Evolutionary conservation across 2,888 invertebrate species (phyloP), one percentile per base, ranked within the genome.

Genomic region (Carabus problematicus): DNA sequence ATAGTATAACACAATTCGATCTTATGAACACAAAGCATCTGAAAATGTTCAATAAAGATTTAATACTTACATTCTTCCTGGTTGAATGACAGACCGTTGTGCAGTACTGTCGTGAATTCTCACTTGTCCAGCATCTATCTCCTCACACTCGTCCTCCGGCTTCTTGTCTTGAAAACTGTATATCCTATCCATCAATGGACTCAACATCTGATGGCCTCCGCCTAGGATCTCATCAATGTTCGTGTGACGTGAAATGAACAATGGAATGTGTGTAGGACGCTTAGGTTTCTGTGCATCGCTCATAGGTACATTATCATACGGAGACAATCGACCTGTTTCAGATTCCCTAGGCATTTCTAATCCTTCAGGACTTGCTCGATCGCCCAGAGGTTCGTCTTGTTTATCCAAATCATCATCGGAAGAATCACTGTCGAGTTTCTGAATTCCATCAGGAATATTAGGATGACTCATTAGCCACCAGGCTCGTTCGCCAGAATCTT

Each of bases 141-240:
- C 91, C 78, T 90, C 89, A 75, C 88, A 88, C 73, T 87, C 85
- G 29, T 80, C 78, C 70, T 80, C 81, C 39, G 79, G 76, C 70
- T 63, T 43, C 14, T 71, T 69, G 8, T 75, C 76, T 39, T 75
- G 75, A 71, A 79, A 80, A 59, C 75, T 76, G 72, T 86, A 80
- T 73, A 86, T 83, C 41, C 85, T 84, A 75, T 86, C 85, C 84
- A 88, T 87, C 71, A 89, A 84, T 9, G 90, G 89, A 78, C 89
- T 89, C 75, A 89, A 86, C 71, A 89, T 79, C 19, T 84, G 83
- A 70, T 83, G 82, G 52, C 83, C 80, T 63, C 84, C 84, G 56
- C 94, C 95, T 71, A 97, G 84, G 78, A 97, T 88, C 77, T 97
- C 96, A 79, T 95, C 95, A 74, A 96, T 95, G 81, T 95, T 93